These are phyloP conservation scores for Euura lappo DNA, from an alignment of 1,140 invertebrate genomes.

Conservation along the genomic window DNA sequence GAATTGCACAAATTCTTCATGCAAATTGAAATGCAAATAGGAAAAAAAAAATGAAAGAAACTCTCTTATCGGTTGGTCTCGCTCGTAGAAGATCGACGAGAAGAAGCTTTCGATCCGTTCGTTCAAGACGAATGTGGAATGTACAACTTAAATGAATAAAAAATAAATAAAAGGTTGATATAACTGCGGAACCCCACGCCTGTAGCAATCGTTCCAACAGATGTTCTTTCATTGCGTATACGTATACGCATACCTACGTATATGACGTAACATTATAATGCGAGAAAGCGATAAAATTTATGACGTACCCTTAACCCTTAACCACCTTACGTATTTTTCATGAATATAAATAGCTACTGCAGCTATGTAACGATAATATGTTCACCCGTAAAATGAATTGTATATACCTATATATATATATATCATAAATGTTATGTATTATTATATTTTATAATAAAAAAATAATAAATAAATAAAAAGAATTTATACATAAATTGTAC, in stretches of 20 bases:
- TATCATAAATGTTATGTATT: slow-evolving; percentile 46
- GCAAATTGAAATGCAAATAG: no score
- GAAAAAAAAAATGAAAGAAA: no score
- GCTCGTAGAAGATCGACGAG: no score
- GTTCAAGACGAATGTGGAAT: neutral
- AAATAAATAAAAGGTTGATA: neutral
- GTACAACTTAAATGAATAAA: neutral
- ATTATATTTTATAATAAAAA: slow-evolving; percentile 52
- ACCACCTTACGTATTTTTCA: neutral
- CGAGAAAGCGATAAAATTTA: slow-evolving; percentile 4
- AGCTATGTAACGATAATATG: slow-evolving; percentile 3
- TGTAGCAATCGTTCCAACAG: neutral
- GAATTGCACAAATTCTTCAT: no score
- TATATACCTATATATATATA: slow-evolving; percentile 19
- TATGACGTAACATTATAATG: neutral
- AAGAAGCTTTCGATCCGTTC: no score
- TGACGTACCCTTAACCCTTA: neutral
- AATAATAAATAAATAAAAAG: neutral
- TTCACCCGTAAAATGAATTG: slow-evolving; percentile 6
- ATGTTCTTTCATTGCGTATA: neutral
- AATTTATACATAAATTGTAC: neutral
- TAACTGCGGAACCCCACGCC: neutral
- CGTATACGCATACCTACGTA: neutral
- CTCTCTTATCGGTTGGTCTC: no score
- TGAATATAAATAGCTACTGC: neutral